Evolutionary conservation across 2,797 vertebrate genomes (phyloP), one percentile per base, ranked within the genome.

Genomic region (Sebastes kiyomatsui): DNA sequence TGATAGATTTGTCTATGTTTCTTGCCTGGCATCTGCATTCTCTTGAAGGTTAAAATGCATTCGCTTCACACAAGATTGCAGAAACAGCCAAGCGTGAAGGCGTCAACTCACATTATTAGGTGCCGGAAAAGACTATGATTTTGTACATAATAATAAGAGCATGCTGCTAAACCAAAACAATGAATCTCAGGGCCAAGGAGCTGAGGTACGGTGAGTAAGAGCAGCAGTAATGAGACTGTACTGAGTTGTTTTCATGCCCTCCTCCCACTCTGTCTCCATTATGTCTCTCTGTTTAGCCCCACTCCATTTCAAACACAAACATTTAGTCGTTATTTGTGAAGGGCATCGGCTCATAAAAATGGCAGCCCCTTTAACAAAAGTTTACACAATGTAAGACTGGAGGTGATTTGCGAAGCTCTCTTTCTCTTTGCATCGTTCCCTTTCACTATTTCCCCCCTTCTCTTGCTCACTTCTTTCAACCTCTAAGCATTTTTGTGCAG

Each of bases 271-370:
- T 18, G 52, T 22, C 75, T 55, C 73, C 42, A 77, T 83, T 83
- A 69, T 75, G 35, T 49, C 76, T 75, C 73, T 80, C 49, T 73
- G 25, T 85, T 82, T 72, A 81, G 77, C 38, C 28, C 70, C 67
- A 68, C 72, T 88, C 76, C 25, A n/a, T 80, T 76, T 84, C 67
- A 77, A 84, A 82, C 52, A 69, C 68, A 83, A 81, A 77, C 68
- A 80, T 86, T 78, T 79, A 65, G 58, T 72, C 61, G 35, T 56
- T 77, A 75, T 89, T 87, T 77, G 67, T 75, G 49, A 80, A 72
- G 73, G 68, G 74, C 72, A 75, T 70, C 1, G 7, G 7, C 52
- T 27, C 27, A 27, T 27, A 27, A 81, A 87, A 84, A 82, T 78
- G 72, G 81, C 61, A 56, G 75, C 56, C 75, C 49, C 14, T 35